phyloP scores from a whole-genome alignment of 1,140 invertebrate genomes.

The Oryctes rhinoceros region DNA sequence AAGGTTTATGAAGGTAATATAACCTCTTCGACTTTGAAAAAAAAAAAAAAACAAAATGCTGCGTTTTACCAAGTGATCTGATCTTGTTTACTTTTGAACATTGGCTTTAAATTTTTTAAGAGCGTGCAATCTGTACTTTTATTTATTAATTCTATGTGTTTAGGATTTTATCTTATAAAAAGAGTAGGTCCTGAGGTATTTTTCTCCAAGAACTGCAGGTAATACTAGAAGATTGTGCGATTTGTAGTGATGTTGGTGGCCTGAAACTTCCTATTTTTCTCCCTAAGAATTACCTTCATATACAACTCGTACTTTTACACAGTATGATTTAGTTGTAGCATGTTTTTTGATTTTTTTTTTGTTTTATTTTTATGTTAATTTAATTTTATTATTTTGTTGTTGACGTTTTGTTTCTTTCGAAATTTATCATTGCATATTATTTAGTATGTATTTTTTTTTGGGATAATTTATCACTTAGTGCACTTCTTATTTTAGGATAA shows the following conservation, averaged over 20 bases:
- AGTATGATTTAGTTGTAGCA: constrained; percentile 12
- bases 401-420: neutral
- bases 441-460: neutral
- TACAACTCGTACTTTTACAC: constrained; percentile 9
- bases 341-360: constrained; percentile 17
- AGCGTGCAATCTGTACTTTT: no score
- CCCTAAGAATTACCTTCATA: neutral
- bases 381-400: constrained; percentile 1
- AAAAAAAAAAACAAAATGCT: no score
- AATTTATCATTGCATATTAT: neutral
- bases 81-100: no score
- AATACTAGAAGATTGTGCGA: constrained; percentile 34
- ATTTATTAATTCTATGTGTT: neutral
- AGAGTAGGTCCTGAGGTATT: constrained; percentile 34
- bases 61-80: no score
- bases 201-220: constrained; percentile 38
- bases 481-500: constrained; percentile 64
- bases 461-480: constrained; percentile 2
- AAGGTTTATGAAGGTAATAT: no score
- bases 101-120: no score
- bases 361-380: constrained; percentile 16
- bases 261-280: constrained; percentile 30
- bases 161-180: constrained; percentile 19
- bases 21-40: no score
- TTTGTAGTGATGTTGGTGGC: constrained; percentile 46